Evolutionary conservation across 2,888 invertebrate species (phyloP).

Genomic region (Sinodicranocentrus sp.): DNA sequence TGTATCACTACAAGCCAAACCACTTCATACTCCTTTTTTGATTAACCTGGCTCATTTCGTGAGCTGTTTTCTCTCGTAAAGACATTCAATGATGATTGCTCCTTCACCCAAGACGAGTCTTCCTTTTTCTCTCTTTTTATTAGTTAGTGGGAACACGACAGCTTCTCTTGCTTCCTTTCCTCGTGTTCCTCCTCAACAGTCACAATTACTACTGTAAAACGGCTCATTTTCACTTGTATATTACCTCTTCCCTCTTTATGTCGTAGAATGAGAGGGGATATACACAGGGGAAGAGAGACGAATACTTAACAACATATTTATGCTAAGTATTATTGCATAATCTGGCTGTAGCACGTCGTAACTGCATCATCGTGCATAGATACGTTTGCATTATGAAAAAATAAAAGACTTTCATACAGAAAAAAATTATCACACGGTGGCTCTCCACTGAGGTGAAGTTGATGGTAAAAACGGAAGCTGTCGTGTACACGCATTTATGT

Average conservation of each 20-base stretch:
- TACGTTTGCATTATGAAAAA: slow-evolving; percentile 2
- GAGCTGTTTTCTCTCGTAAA: too few species aligned
- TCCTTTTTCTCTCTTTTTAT: slow-evolving; percentile 5
- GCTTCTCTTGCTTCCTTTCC: slow-evolving; percentile 17
- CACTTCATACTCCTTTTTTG: too few species aligned
- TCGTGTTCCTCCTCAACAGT: not conserved
- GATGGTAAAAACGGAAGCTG: slow-evolving; percentile 44
- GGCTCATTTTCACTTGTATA: slow-evolving; percentile 17
- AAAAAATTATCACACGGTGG: slow-evolving; percentile 42
- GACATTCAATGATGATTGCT: too few species aligned
- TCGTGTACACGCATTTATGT: not conserved
- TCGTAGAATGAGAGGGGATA: too few species aligned
- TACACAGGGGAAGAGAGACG: not conserved
- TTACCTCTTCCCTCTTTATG: too few species aligned
- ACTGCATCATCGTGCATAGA: slow-evolving; percentile 10
- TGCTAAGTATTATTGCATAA: slow-evolving; percentile 53
- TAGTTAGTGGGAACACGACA: too few species aligned
- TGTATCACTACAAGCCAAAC: too few species aligned
- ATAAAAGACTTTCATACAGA: too few species aligned
- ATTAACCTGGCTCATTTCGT: too few species aligned
- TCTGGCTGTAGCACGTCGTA: not conserved
- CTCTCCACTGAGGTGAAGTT: not conserved
- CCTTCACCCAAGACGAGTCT: not conserved
- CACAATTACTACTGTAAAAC: slow-evolving; percentile 17
- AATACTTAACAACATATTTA: slow-evolving; percentile 36